Percentiles rank a stretch among this genome's conserved stretches.
phyloP scores from a whole-genome alignment of 2,113 vertebrate species.

The Thryonomys swinderianus region DNA sequence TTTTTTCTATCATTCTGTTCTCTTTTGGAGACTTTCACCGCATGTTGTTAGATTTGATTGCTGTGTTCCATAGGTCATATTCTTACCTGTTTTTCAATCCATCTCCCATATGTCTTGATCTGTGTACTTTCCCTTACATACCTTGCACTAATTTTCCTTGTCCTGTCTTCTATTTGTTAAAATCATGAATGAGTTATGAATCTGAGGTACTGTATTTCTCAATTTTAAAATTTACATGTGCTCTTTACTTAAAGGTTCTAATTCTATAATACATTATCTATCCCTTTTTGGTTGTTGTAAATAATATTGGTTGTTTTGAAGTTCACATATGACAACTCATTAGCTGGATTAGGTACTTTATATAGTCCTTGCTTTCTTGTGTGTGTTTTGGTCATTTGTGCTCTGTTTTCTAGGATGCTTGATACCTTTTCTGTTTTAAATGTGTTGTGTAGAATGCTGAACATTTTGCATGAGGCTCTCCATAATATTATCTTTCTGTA shows the following conservation, averaged over 20 bases:
- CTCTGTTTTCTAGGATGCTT: neutral
- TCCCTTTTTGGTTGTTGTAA: neutral
- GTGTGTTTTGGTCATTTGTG: neutral
- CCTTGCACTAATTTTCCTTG: neutral
- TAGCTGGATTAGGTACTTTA: neutral
- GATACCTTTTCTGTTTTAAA: neutral
- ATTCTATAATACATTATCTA: neutral
- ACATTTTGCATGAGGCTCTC: neutral
- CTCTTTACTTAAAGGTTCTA: neutral
- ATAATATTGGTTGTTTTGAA: neutral
- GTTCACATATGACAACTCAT: neutral
- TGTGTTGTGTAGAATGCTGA: neutral
- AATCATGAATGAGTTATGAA: neutral
- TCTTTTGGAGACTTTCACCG: neutral
- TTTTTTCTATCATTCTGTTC: neutral
- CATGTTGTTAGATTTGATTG: neutral
- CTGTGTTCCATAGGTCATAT: accelerated
- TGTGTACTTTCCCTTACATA: neutral
- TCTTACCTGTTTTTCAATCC: neutral
- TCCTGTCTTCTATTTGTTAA: neutral
- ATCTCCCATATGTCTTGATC: neutral
- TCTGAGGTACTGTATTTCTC: neutral
- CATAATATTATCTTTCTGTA: neutral
- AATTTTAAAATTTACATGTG: neutral
- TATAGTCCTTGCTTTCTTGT: neutral